These are phyloP conservation scores for Trialeurodes vaporariorum DNA, from an alignment of 1,140 invertebrate genomes.

Conservation along the genomic window DNA sequence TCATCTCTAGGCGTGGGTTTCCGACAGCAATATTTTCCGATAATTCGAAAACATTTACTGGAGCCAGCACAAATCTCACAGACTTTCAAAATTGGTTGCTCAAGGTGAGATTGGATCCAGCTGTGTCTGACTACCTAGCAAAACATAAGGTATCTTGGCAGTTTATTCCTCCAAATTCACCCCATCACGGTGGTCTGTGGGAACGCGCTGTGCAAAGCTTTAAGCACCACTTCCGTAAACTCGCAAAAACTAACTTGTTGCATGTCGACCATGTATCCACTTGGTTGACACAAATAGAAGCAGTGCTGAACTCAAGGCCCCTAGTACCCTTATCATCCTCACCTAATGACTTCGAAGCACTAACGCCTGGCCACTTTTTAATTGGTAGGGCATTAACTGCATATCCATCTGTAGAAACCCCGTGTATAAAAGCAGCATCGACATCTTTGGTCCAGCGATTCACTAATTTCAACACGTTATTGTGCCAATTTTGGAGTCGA, in stretches of 20 bases:
- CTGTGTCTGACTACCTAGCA: background rate
- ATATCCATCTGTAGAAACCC: constrained; percentile 8
- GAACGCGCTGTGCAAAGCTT: constrained; percentile 26
- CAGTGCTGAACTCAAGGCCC: constrained; percentile 32
- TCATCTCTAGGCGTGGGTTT: too few species aligned
- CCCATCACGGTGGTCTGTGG: constrained; percentile 29
- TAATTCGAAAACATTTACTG: too few species aligned
- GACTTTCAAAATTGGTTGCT: background rate
- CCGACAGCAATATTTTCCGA: too few species aligned
- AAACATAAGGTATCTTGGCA: constrained; percentile 21
- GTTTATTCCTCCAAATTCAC: constrained; percentile 24
- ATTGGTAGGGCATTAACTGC: constrained; percentile 17
- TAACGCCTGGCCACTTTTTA: too few species aligned
- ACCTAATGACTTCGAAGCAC: constrained; percentile 28
- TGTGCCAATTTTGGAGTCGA: constrained; percentile 24
- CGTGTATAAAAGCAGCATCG: too few species aligned
- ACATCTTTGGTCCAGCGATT: constrained; percentile 16
- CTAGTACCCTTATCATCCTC: too few species aligned
- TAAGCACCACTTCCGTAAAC: constrained; percentile 20
- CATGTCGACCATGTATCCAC: constrained; percentile 29
- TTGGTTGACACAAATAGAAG: constrained; percentile 28
- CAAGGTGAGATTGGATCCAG: background rate
- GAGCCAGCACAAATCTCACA: constrained; percentile 11
- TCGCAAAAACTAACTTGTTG: constrained; percentile 11
- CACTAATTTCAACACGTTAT: constrained; percentile 19